Evolutionary conservation across 2,888 invertebrate species (phyloP), one percentile per base, ranked within the genome.

Genomic region (Tridacna crocea): DNA sequence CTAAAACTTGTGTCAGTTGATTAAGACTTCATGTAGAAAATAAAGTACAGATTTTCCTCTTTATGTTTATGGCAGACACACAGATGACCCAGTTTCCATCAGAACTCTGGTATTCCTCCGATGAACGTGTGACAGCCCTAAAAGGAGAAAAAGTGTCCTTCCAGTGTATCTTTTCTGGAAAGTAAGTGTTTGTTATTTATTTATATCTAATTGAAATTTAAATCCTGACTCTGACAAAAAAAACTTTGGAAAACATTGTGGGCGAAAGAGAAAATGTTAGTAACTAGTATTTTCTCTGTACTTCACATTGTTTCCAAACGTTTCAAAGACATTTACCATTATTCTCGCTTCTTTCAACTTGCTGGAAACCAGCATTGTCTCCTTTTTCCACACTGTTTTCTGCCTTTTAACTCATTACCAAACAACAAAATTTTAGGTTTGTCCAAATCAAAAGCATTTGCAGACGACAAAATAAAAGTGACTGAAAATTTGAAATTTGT

Each of bases 151-250:
- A 74, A n/a, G 88, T 88, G 17, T 87, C 76, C 55, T 90, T 92
- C 74, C 91, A 91, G 80, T 92, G 92, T 76, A 92, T 92, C 58
- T 92, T 92, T 79, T 84, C 88, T 72, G 92, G 92, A 82, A 83
- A 90, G 92, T 92, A 88, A 89, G 92, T 89, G 6, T 19, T 6
- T 11, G 3, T 2, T 36, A 36, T 36, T 36, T 36, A 2, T 4
- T 36, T 36, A 8, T 36, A 4, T 8, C 36, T 8, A 36, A 8
- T 4, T 8, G 36, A 8, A 2, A 36, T 36, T 36, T 36, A 8
- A 36, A 36, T 8, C 36, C 36, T 4, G 36, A 36, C 36, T 8
- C 36, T 36, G 36, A 36, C 8, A 36, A 36, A 6, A 11, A 55
- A 15, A 10, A 55, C 55, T 55, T n/a, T 55, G 17, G 3, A 19